phyloP scores from a whole-genome alignment of 2,797 vertebrate genomes.

The Kryptolebias ocellatus region DNA sequence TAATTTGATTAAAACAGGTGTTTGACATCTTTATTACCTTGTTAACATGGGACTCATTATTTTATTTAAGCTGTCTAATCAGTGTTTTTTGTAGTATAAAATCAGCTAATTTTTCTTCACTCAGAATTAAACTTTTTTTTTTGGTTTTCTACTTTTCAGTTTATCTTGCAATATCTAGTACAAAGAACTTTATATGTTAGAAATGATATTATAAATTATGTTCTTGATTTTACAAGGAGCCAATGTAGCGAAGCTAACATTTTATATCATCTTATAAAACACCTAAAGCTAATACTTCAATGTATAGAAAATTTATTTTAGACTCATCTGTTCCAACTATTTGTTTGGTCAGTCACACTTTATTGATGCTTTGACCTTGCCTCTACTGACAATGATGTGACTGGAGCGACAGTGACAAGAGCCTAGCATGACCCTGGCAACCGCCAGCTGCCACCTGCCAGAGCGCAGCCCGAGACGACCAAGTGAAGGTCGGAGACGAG shows the following conservation, averaged over 20 bases:
- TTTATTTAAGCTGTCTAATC: background rate
- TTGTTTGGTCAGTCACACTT: conserved; percentile 10
- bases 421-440: conserved; percentile 77
- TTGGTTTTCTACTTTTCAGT: background rate
- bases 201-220: background rate
- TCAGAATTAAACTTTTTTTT: background rate
- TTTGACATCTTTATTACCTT: conserved; percentile 7
- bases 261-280: background rate
- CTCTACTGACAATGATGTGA: conserved; percentile 55
- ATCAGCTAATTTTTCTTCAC: background rate
- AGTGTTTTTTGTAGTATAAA: background rate
- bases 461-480: conserved; percentile 44
- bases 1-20: background rate
- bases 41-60: background rate
- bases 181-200: too few relatives aligned
- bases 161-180: too few relatives aligned
- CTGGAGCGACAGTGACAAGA: conserved; percentile 67
- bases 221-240: too few relatives aligned
- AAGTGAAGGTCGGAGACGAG: conserved; percentile 72
- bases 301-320: background rate
- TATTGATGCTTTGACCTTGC: conserved; percentile 66
- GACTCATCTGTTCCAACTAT: background rate
- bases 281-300: background rate
- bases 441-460: conserved; percentile 70
- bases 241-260: background rate